Percentiles rank a stretch among this genome's conserved stretches.
phyloP scores from a whole-genome alignment of 2,797 vertebrate species.

The Heterohyrax brucei region DNA sequence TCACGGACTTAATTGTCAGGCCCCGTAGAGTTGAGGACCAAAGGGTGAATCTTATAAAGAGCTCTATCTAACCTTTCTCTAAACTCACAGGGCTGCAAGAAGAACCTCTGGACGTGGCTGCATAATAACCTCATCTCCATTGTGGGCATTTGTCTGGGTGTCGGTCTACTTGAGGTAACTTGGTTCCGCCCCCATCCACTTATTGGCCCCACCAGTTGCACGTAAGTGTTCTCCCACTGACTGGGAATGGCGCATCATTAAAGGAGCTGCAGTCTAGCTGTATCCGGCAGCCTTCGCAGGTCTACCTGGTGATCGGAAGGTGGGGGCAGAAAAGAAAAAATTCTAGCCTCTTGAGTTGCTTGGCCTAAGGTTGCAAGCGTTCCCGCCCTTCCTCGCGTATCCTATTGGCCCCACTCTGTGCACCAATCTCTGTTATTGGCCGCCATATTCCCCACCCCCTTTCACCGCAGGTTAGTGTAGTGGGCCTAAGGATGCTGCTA shows the following conservation, averaged over 20 bases:
- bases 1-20: too few species aligned
- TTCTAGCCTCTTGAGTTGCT: not conserved
- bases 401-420: not conserved
- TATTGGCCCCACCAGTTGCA: not conserved
- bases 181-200: not conserved
- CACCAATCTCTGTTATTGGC: not conserved
- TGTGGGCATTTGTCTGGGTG: slow-evolving; percentile 87
- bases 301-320: rapidly evolving
- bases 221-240: not conserved
- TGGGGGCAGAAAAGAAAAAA: not conserved
- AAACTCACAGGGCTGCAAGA: slow-evolving; percentile 86
- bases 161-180: slow-evolving; percentile 88
- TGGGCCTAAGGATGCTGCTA: slow-evolving; percentile 68
- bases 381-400: not conserved
- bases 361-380: not conserved
- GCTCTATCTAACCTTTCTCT: not conserved
- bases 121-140: slow-evolving; percentile 88
- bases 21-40: not conserved
- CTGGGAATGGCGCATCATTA: not conserved
- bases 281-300: too few species aligned
- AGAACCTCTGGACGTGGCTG: slow-evolving; percentile 83
- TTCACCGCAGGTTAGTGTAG: slow-evolving; percentile 75
- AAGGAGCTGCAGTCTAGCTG: not conserved
- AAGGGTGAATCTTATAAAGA: not conserved
- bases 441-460: slow-evolving; percentile 1